These are phyloP conservation scores for Lycophotia porphyrea DNA, from an alignment of 2,888 invertebrate genomes.

Conservation along the genomic window DNA sequence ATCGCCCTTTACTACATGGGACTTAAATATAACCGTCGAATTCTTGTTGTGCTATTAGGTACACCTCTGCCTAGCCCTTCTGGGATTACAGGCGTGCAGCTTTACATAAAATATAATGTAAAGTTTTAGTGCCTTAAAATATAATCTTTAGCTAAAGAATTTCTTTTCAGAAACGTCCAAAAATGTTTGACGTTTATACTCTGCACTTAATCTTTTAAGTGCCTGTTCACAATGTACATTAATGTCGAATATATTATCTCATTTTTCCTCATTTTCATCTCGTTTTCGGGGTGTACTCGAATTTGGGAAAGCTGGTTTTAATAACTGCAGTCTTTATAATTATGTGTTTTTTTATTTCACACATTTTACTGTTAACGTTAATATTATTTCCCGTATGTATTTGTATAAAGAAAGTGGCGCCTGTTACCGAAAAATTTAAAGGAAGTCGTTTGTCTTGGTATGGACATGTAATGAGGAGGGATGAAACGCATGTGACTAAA, in stretches of 20 bases:
- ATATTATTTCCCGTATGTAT: neutral
- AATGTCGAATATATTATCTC: conserved; percentile 52
- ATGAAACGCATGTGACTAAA: too few species aligned
- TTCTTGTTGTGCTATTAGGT: neutral
- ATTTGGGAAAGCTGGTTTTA: neutral
- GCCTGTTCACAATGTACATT: conserved; percentile 43
- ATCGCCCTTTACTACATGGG: neutral
- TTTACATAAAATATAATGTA: neutral
- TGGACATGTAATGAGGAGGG: too few species aligned
- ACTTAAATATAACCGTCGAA: neutral
- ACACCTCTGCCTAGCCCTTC: neutral
- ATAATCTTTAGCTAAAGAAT: neutral
- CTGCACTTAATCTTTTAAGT: conserved; percentile 61
- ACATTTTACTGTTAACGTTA: neutral
- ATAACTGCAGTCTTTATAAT: neutral
- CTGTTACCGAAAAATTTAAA: too few species aligned
- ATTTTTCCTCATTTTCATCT: conserved; percentile 43
- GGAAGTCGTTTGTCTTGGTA: too few species aligned
- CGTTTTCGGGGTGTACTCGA: conserved; percentile 1
- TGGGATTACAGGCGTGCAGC: neutral
- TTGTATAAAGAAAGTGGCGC: too few species aligned
- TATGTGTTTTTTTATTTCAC: neutral
- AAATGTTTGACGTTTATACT: conserved; percentile 34
- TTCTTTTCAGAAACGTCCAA: neutral
- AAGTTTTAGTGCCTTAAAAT: neutral